Conservation (phyloP, 2,113 vertebrate genomes). For the Probosciger aterrimus region DNA sequence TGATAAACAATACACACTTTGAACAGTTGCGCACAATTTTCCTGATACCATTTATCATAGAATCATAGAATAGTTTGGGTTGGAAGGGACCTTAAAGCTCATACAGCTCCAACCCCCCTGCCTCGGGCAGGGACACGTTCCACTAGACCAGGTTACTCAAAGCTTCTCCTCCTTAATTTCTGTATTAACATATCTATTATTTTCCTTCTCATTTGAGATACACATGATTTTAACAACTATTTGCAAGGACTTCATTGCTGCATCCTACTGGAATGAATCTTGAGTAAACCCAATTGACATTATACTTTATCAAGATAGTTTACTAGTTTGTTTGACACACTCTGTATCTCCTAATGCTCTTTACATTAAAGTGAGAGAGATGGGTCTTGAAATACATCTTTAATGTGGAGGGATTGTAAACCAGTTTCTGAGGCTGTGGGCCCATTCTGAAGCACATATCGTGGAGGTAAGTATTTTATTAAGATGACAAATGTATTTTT, state of each 20-base stretch:
- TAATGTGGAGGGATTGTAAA: not conserved
- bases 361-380: not conserved
- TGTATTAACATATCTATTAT: not conserved
- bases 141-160: not conserved
- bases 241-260: not conserved
- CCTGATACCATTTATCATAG: not conserved
- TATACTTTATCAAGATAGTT: not conserved
- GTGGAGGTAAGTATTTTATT: not conserved
- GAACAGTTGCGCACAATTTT: not conserved
- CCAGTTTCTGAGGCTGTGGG: not conserved
- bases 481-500: not conserved
- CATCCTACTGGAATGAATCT: not conserved
- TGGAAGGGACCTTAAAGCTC: not conserved
- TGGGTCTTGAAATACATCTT: not conserved
- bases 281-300: not conserved
- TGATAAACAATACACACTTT: not conserved
- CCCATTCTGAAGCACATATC: not conserved
- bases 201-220: not conserved
- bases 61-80: not conserved
- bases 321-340: not conserved
- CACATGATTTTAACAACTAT: not conserved
- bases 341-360: not conserved
- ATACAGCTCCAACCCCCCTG: not conserved
- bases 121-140: not conserved
- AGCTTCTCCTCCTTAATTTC: not conserved